phyloP scores from a whole-genome alignment of 2,113 vertebrate genomes.

The Nycticorax nycticorax region DNA sequence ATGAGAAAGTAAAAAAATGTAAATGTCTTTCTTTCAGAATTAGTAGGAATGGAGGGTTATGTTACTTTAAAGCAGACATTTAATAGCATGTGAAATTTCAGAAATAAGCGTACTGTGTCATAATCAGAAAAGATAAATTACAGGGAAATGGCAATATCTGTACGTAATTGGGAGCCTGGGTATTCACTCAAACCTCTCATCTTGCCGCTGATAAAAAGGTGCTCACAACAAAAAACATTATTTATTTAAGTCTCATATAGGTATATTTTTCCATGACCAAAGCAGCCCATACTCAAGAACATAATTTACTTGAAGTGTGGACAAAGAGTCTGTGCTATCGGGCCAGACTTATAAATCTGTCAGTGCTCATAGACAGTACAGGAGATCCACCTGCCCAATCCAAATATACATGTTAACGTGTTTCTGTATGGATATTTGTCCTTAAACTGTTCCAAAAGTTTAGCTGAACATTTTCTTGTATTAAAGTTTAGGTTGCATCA shows the following conservation, averaged over 20 bases:
- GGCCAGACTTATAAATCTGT: slow-evolving; percentile 2
- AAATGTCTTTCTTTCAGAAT: background rate
- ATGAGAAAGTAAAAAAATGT: background rate
- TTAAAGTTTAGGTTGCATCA: background rate
- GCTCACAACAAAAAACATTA: background rate
- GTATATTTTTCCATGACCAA: slow-evolving; percentile 34
- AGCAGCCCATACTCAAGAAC: background rate
- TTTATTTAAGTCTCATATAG: background rate
- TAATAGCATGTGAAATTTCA: background rate
- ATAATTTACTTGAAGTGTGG: background rate
- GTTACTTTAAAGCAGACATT: background rate
- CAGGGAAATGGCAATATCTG: background rate
- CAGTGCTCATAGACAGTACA: background rate
- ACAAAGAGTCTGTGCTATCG: background rate
- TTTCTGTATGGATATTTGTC: background rate
- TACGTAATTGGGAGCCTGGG: background rate
- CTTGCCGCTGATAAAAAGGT: background rate
- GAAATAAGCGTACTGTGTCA: background rate
- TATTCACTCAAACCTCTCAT: background rate
- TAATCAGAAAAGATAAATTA: background rate
- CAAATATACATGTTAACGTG: background rate
- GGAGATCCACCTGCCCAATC: background rate
- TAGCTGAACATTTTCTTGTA: background rate
- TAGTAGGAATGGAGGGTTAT: background rate
- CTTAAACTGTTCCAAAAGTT: background rate